Percentiles rank a stretch among this genome's conserved stretches.
Conservation (phyloP, 2,888 invertebrate species). For the Hypercompe scribonia region DNA sequence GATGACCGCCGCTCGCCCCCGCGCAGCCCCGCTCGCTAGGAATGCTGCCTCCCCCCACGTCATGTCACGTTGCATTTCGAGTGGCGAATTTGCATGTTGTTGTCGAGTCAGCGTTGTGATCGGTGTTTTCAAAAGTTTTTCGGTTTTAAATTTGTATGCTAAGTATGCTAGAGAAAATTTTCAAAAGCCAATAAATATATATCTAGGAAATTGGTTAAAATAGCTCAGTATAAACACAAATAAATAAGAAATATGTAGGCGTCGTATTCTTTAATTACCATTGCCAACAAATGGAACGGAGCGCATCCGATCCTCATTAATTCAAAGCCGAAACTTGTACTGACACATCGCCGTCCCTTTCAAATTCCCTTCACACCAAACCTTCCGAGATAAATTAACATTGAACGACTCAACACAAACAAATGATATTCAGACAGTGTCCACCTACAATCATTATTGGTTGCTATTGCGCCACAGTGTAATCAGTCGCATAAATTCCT, state of each 20-base stretch:
- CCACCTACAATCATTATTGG: conserved; percentile 73
- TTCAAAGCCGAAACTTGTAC: conserved; percentile 38
- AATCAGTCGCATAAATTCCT: conserved; percentile 70
- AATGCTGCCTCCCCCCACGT: conserved; percentile 71
- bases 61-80: conserved; percentile 82
- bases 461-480: conserved; percentile 56
- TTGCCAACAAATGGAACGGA: conserved; percentile 14
- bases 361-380: conserved; percentile 57
- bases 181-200: not conserved
- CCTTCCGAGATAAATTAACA: conserved; percentile 63
- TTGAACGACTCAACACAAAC: conserved; percentile 69
- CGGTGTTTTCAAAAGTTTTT: conserved; percentile 50
- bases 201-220: not conserved
- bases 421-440: conserved; percentile 75
- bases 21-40: conserved; percentile 69
- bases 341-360: conserved; percentile 47
- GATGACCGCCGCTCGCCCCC: conserved; percentile 77
- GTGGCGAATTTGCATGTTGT: conserved; percentile 80
- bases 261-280: conserved; percentile 18
- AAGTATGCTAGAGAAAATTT: not conserved
- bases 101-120: conserved; percentile 61
- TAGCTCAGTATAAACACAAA: conserved; percentile 6
- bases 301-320: conserved; percentile 34
- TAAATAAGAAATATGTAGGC: conserved; percentile 10
- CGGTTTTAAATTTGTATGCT: conserved; percentile 52